These are phyloP conservation scores for Ciconia stormi DNA, from an alignment of 2,113 vertebrate genomes.

Conservation along the genomic window DNA sequence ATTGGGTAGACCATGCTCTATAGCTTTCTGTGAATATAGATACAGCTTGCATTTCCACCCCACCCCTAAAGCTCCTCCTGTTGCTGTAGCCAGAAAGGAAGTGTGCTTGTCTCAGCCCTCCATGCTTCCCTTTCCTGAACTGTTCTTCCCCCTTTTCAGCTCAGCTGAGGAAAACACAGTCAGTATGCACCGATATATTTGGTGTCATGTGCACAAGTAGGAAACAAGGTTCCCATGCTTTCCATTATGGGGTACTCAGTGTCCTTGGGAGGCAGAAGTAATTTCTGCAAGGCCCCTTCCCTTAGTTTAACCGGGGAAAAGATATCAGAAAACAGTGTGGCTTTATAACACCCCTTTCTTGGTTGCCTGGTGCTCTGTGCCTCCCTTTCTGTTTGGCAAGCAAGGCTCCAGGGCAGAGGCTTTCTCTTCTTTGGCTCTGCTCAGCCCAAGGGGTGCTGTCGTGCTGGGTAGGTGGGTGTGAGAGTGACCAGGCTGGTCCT, in stretches of 20 bases:
- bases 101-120: not conserved
- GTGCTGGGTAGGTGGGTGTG: rapidly evolving
- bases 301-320: not conserved
- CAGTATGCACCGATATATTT: rapidly evolving
- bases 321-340: not conserved
- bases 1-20: not conserved
- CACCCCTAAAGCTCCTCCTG: not conserved
- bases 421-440: not conserved
- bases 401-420: not conserved
- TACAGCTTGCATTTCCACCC: not conserved
- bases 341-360: not conserved
- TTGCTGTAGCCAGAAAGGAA: not conserved
- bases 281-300: not conserved
- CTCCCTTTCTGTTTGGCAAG: not conserved
- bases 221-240: not conserved
- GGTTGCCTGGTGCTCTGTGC: not conserved
- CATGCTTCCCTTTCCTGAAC: not conserved
- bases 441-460: not conserved
- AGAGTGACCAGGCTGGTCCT: not conserved
- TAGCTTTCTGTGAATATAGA: not conserved
- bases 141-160: not conserved
- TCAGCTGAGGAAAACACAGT: not conserved
- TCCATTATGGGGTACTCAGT: not conserved
- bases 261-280: not conserved
- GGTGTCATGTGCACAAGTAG: not conserved